Conservation (phyloP, 2,888 invertebrate genomes). For the Diachrysia chrysitis region DNA sequence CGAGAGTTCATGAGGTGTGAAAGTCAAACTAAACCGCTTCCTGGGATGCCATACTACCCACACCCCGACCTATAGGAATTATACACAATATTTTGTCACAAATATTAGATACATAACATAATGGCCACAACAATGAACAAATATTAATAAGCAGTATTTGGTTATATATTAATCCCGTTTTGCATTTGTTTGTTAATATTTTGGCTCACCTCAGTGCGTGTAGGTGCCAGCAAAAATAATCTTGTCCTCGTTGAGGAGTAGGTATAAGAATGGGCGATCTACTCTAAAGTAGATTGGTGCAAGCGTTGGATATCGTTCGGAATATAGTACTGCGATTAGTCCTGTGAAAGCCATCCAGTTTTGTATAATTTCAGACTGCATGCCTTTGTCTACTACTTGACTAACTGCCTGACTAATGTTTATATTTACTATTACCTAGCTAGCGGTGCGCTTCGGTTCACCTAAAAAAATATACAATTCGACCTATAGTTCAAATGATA, state of each 20-base stretch:
- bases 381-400: too few species aligned
- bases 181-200: background rate
- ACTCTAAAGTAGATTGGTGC: conserved; percentile 24
- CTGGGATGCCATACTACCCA: too few species aligned
- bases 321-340: background rate
- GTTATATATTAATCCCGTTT: background rate
- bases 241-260: conserved; percentile 35
- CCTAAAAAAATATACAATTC: too few species aligned
- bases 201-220: conserved; percentile 19
- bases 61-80: too few species aligned
- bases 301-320: background rate
- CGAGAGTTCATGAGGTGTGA: too few species aligned
- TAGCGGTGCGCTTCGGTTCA: too few species aligned
- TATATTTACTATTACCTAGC: too few species aligned
- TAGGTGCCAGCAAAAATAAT: conserved; percentile 35
- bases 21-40: too few species aligned
- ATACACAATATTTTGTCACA: too few species aligned
- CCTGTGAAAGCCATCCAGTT: conserved; percentile 39
- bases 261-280: conserved; percentile 36
- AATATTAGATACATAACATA: background rate
- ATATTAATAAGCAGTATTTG: background rate
- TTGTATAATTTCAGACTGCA: background rate
- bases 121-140: background rate
- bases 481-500: too few species aligned
- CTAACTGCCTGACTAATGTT: too few species aligned